phyloP scores from a whole-genome alignment of 2,113 vertebrate genomes.

The Trematocara zebra region DNA sequence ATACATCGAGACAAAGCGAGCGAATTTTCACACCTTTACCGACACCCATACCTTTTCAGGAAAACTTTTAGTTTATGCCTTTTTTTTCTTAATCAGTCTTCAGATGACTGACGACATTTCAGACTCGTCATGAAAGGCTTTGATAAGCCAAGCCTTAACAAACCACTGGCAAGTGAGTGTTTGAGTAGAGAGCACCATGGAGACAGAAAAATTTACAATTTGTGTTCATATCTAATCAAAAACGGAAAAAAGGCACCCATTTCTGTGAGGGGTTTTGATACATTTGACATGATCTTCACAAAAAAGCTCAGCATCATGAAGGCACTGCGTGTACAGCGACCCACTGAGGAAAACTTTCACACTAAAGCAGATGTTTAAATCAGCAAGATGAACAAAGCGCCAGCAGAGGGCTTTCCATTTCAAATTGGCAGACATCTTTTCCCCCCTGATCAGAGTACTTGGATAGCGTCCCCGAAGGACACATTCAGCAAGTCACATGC shows the following conservation, averaged over 20 bases:
- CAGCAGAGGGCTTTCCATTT: constrained; percentile 17
- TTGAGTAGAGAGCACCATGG: neutral
- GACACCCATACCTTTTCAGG: constrained; percentile 44
- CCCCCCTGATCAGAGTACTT: neutral
- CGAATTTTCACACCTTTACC: neutral
- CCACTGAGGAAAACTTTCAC: constrained; percentile 3
- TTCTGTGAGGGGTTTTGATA: neutral
- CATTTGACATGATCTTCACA: neutral
- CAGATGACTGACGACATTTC: neutral
- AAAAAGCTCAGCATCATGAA: constrained; percentile 9
- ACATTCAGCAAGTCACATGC: constrained; percentile 4
- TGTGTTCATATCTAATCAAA: neutral
- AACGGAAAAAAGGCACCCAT: neutral
- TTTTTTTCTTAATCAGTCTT: constrained; percentile 7
- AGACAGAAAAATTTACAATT: neutral
- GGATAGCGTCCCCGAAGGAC: constrained; percentile 3
- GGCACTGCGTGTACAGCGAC: neutral
- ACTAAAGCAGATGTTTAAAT: neutral
- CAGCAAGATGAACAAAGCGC: constrained; percentile 16
- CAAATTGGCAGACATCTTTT: neutral
- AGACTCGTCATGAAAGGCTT: constrained; percentile 6
- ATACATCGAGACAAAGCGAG: constrained; percentile 52
- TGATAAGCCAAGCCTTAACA: constrained; percentile 2
- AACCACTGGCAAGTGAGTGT: constrained; percentile 9
- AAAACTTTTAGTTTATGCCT: constrained; percentile 18